Evolutionary conservation across 2,888 invertebrate genomes (phyloP), one percentile per base, ranked within the genome.

Genomic region (Agrilus biguttatus): DNA sequence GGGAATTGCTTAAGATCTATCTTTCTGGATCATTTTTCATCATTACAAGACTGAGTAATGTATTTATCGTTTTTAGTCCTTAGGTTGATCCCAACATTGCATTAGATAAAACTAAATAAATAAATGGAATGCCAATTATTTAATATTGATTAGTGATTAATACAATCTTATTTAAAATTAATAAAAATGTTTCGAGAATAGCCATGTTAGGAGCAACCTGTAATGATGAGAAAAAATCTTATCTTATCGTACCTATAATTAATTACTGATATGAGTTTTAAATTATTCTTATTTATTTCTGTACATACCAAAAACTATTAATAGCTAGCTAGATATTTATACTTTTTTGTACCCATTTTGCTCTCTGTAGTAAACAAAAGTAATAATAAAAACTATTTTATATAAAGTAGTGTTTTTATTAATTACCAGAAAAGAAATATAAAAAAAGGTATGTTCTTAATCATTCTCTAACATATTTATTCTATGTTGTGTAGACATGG

Each of bases 401-500:
- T 44, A 14, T 34, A 42, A 37, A 5, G 32, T 17, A 17, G 14
- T 39, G 14, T 21, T 14, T 40, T 34, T 28, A 28, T 28, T 28
- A 17, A 17, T 4, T 17, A 4, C 28, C 2, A 14, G 2, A 8
- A 2, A 36, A 36, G 8, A 8, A 5, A 14, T 36, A 17, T 10
- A 36, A 36, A 36, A 36, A 36, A n/a, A 5, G 14, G 13, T 6
- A 37, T 10, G 2, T 17, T 17, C 5, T 19, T 14, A 47, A 28
- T 14, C 35, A 41, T 51, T 51, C 39, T 50, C 51, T 41, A 50
- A 43, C 53, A 68, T 65, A 53, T 73, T 71, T 50, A 85, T 68
- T 59, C 84, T 74, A 51, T 85, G 82, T 60, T 86, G 82, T 12
- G 88, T 83, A 48, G 83, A 66, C 51, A 84, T 74, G 0, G 86